phyloP scores from a whole-genome alignment of 2,797 vertebrate genomes.

The Mycteria americana region DNA sequence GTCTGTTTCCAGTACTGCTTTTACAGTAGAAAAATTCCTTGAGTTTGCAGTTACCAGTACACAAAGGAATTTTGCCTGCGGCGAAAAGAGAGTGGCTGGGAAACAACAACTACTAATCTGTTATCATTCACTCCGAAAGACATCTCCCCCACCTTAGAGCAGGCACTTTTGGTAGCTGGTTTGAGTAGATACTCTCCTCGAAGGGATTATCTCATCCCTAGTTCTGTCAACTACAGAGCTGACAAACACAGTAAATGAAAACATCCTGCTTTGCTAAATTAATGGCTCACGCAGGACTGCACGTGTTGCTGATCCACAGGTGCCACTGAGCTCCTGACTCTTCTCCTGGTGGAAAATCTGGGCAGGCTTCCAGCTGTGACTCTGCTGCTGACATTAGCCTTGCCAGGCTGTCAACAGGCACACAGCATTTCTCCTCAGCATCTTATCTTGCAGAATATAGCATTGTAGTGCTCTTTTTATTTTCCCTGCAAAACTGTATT shows the following conservation, averaged over 20 bases:
- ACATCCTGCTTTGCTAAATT: not conserved
- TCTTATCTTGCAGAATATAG: not conserved
- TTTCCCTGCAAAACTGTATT: not conserved
- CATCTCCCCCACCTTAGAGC: not conserved
- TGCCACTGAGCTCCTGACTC: not conserved
- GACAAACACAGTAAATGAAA: conserved; percentile 1
- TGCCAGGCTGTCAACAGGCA: not conserved
- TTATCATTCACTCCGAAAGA: not conserved
- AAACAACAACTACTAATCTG: not conserved
- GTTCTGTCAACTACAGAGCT: not conserved
- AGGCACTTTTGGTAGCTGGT: not conserved
- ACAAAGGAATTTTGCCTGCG: not conserved
- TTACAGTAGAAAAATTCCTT: not conserved
- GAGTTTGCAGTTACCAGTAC: not conserved
- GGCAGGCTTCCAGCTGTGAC: not conserved
- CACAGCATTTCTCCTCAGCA: not conserved
- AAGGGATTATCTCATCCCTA: not conserved
- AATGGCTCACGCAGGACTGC: not conserved
- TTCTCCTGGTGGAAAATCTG: not conserved
- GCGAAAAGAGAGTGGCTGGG: not conserved
- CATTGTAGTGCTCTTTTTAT: not conserved
- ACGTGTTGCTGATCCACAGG: not conserved
- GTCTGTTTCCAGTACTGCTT: not conserved
- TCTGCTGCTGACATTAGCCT: not conserved
- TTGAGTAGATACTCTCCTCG: not conserved